phyloP scores from a whole-genome alignment of 2,113 vertebrate species.

The Xerus inauris region DNA sequence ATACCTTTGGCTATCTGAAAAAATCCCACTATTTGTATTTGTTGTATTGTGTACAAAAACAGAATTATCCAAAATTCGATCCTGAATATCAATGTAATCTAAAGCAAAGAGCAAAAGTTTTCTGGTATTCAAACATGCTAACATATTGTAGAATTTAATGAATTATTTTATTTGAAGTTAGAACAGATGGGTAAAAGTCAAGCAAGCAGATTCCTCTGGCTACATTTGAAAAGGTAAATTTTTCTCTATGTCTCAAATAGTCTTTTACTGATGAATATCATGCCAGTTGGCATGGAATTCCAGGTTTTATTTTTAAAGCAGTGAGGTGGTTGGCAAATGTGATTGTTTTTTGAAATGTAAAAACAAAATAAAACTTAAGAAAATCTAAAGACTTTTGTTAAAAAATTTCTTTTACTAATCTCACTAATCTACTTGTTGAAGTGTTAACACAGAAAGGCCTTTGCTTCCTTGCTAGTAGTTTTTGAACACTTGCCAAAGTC shows the following conservation, averaged over 20 bases:
- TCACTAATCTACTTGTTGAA: not conserved
- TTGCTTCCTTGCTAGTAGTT: not conserved
- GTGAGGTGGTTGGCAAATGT: not conserved
- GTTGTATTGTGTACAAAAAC: not conserved
- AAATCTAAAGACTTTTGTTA: not conserved
- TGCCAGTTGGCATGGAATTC: constrained; percentile 5
- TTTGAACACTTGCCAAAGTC: not conserved
- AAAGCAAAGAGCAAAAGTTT: fast-evolving
- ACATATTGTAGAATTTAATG: not conserved
- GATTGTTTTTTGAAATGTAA: not conserved
- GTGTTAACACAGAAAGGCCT: not conserved
- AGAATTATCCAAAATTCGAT: not conserved
- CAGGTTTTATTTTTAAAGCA: constrained; percentile 39
- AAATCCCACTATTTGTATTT: not conserved
- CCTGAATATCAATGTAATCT: not conserved
- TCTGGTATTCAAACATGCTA: not conserved
- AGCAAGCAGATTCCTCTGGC: not conserved
- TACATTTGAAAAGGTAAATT: not conserved
- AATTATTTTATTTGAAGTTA: not conserved
- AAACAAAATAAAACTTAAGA: not conserved
- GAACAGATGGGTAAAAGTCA: not conserved
- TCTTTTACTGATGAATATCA: not conserved
- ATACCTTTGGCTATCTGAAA: not conserved
- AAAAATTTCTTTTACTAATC: not conserved
- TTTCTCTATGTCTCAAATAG: constrained; percentile 20